These are phyloP conservation scores for Lasioglossum vierecki DNA, from an alignment of 2,888 invertebrate genomes.

Conservation along the genomic window DNA sequence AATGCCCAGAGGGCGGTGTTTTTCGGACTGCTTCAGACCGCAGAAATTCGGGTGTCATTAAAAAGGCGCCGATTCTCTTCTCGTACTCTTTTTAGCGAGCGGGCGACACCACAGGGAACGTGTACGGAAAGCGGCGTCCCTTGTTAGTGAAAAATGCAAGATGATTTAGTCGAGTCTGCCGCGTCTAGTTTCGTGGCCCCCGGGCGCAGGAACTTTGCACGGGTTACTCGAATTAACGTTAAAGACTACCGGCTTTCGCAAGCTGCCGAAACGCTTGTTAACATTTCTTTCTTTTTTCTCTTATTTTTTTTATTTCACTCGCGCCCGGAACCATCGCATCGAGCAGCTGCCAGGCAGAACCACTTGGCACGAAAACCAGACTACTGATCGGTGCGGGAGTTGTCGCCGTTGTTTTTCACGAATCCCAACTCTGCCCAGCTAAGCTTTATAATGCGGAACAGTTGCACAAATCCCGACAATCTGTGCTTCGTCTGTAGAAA, in stretches of 20 bases:
- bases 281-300: background rate
- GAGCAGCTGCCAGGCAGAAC: slow-evolving; percentile 8
- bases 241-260: background rate
- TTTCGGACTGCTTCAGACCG: background rate
- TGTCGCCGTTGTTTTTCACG: slow-evolving; percentile 10
- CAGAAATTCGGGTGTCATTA: slow-evolving; percentile 26
- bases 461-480: background rate
- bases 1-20: background rate
- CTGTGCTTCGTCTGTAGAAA: background rate
- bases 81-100: background rate
- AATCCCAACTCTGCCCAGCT: background rate
- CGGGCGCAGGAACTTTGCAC: background rate
- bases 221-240: slow-evolving; percentile 5
- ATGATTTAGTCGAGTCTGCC: background rate
- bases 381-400: slow-evolving; percentile 10
- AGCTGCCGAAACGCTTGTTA: slow-evolving; percentile 15
- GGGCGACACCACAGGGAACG: background rate
- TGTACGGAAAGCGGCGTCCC: background rate
- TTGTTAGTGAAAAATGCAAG: slow-evolving; percentile 8
- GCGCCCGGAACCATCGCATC: background rate
- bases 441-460: slow-evolving; percentile 10
- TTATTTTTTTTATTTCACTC: background rate
- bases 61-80: background rate
- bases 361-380: slow-evolving; percentile 15
- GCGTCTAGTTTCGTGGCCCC: background rate